Evolutionary conservation across 2,888 invertebrate genomes (phyloP).

Genomic region (Luperina testacea): DNA sequence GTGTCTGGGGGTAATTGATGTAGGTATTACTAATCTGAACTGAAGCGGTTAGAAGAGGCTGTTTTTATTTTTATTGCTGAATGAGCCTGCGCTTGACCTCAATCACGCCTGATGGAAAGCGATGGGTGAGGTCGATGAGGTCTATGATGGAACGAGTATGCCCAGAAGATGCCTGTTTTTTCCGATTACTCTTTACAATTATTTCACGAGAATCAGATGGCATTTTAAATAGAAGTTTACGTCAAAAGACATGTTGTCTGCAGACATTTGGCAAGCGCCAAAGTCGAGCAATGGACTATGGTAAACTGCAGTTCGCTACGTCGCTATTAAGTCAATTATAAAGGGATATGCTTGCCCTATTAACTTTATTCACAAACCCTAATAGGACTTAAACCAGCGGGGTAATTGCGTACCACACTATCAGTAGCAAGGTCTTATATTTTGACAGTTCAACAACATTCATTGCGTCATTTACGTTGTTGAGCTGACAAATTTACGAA

Average conservation of each 20-base stretch:
- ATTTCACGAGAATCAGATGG: background rate
- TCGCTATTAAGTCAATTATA: background rate
- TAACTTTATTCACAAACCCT: background rate
- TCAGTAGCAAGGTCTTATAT: background rate
- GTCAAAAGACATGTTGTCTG: background rate
- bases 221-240: background rate
- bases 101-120: no score
- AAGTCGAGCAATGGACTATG: background rate
- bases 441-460: background rate
- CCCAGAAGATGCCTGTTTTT: background rate
- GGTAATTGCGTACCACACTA: background rate
- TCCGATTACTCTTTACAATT: background rate
- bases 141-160: background rate
- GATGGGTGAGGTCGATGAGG: background rate
- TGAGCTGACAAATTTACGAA: background rate
- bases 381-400: background rate
- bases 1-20: slow-evolving; percentile 87
- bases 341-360: background rate
- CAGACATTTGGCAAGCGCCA: background rate
- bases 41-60: background rate
- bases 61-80: background rate
- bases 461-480: background rate
- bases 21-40: slow-evolving; percentile 5
- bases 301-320: background rate
- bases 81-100: background rate